These are phyloP conservation scores for Drosophila austrosaltans DNA, from an alignment of 2,888 invertebrate species.

Conservation along the genomic window DNA sequence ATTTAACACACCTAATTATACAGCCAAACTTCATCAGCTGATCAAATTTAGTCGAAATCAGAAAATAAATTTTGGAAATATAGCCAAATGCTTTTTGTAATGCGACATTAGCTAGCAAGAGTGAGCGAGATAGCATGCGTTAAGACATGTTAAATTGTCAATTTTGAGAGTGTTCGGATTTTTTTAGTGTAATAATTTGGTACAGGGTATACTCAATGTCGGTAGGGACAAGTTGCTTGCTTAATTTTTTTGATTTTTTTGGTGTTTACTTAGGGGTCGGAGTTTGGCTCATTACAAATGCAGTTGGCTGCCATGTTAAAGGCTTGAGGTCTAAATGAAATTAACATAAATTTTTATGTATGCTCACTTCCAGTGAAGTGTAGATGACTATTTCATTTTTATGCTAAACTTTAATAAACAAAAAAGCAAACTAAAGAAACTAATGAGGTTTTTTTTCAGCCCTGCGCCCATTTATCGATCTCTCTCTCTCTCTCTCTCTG, in stretches of 20 bases:
- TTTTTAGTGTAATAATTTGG: too few relatives aligned
- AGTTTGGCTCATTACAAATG: conserved; percentile 67
- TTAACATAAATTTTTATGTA: conserved; percentile 77
- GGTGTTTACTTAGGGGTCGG: conserved; percentile 61
- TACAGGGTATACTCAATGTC: too few relatives aligned
- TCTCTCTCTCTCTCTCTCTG: background rate
- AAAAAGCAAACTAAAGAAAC: conserved; percentile 50
- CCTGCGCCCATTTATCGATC: background rate
- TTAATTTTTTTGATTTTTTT: background rate
- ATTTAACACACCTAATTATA: too few relatives aligned
- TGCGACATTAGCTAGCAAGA: too few relatives aligned
- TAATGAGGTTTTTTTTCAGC: conserved; percentile 54
- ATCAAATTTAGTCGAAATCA: too few relatives aligned
- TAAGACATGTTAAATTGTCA: too few relatives aligned
- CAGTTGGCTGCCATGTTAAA: conserved; percentile 63
- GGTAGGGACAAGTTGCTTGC: too few relatives aligned
- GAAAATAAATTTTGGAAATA: too few relatives aligned
- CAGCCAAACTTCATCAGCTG: too few relatives aligned
- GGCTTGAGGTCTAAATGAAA: conserved; percentile 69
- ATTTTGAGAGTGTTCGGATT: too few relatives aligned
- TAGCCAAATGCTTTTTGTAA: too few relatives aligned
- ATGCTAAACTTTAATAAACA: conserved; percentile 75
- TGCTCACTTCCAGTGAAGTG: conserved; percentile 50
- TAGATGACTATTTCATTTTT: conserved; percentile 64
- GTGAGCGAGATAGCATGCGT: too few relatives aligned